Evolutionary conservation across 2,113 vertebrate genomes (phyloP).

Genomic region (Orientallactaga bullata): DNA sequence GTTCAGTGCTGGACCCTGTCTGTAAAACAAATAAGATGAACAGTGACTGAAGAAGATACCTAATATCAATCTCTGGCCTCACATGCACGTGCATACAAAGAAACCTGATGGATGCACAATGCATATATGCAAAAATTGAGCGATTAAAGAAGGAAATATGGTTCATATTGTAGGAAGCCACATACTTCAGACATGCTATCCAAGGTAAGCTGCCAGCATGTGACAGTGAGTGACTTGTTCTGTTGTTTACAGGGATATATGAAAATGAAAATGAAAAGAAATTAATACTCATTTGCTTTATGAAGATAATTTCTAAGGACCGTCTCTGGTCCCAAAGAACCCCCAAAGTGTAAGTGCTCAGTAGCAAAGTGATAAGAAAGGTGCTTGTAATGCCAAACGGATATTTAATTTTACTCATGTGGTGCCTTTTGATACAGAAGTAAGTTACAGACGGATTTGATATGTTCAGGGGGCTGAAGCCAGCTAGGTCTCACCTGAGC

Average conservation of each 20-base stretch:
- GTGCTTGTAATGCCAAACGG: not conserved
- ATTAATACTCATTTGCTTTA: not conserved
- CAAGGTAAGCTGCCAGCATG: not conserved
- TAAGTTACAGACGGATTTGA: too few relatives aligned
- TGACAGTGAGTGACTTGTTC: not conserved
- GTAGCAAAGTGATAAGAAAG: not conserved
- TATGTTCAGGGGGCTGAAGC: conserved; percentile 3
- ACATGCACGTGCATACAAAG: too few relatives aligned
- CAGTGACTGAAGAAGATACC: too few relatives aligned
- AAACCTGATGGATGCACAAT: too few relatives aligned
- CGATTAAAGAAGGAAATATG: not conserved
- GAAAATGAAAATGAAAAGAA: conserved; percentile 5
- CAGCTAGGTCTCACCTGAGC: not conserved
- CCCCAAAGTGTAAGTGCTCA: not conserved
- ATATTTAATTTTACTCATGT: not conserved
- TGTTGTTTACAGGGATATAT: not conserved
- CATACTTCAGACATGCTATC: not conserved
- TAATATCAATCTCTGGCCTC: too few relatives aligned
- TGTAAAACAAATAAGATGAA: too few relatives aligned
- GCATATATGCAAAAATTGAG: too few relatives aligned
- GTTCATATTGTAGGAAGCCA: not conserved
- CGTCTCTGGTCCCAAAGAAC: not conserved
- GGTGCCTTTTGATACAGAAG: too few relatives aligned
- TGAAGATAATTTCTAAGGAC: not conserved
- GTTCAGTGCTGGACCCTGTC: too few relatives aligned